Evolutionary conservation across 1,140 invertebrate genomes (phyloP).

Genomic region (Dendroctonus valens): DNA sequence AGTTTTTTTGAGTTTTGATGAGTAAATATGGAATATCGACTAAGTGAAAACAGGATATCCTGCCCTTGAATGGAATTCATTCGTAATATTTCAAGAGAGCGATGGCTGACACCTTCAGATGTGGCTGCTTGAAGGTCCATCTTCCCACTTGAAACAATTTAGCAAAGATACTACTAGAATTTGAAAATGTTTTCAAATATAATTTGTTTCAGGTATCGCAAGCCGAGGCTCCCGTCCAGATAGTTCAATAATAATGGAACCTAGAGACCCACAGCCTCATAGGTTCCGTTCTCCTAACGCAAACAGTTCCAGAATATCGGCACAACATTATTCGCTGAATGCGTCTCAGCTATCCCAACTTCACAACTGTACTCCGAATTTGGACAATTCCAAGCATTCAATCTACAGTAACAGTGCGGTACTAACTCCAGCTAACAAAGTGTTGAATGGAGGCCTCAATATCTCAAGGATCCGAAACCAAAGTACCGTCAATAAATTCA

Average conservation of each 20-base stretch:
- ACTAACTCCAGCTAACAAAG: constrained; percentile 48
- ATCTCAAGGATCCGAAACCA: constrained; percentile 51
- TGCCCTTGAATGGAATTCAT: too few species aligned
- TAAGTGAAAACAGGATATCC: too few species aligned
- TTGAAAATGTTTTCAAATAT: not conserved
- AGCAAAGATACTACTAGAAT: not conserved
- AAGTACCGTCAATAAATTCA: constrained; percentile 54
- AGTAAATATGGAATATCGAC: too few species aligned
- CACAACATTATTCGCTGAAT: constrained; percentile 45
- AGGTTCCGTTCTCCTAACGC: constrained; percentile 40
- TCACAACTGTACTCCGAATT: constrained; percentile 28
- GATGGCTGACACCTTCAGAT: too few species aligned
- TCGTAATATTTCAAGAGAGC: too few species aligned
- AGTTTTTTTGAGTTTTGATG: too few species aligned
- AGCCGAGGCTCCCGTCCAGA: constrained; percentile 45
- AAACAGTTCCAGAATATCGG: constrained; percentile 42
- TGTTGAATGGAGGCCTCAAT: constrained; percentile 56
- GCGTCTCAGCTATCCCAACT: constrained; percentile 42
- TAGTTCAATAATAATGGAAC: constrained; percentile 47
- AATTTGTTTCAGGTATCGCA: constrained; percentile 32
- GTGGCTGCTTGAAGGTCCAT: too few species aligned
- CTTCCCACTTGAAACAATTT: not conserved
- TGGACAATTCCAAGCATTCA: constrained; percentile 67
- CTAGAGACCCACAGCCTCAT: constrained; percentile 37
- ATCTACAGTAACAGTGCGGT: constrained; percentile 58